Evolutionary conservation across 2,113 vertebrate genomes (phyloP).

Genomic region (Ptilorrhoa leucosticta): DNA sequence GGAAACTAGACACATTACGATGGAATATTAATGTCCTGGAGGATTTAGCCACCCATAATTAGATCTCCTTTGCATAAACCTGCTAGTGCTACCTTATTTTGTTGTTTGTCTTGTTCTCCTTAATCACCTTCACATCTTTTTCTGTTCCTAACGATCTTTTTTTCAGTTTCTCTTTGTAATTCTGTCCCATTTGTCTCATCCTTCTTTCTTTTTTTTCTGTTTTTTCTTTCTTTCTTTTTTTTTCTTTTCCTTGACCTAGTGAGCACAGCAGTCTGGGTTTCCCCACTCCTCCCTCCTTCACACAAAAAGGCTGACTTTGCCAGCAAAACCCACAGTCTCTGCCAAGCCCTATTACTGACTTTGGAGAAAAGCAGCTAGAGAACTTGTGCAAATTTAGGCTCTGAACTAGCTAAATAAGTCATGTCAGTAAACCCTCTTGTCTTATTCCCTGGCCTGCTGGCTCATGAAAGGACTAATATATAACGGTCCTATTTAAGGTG

Average conservation of each 20-base stretch:
- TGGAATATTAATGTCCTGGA: conserved; percentile 67
- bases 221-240: not conserved
- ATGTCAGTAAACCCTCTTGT: conserved; percentile 42
- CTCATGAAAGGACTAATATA: conserved; percentile 23
- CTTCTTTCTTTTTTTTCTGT: not conserved
- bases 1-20: conserved; percentile 65
- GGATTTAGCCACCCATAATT: conserved; percentile 45
- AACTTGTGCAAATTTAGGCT: conserved; percentile 37
- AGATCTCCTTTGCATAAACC: conserved; percentile 60
- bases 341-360: conserved; percentile 51
- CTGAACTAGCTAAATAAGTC: conserved; percentile 56
- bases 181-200: not conserved
- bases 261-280: conserved; percentile 30
- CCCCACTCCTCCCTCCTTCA: conserved; percentile 30
- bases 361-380: conserved; percentile 45
- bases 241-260: conserved; percentile 13
- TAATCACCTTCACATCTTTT: conserved; percentile 14
- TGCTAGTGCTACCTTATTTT: conserved; percentile 34
- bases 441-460: conserved; percentile 30
- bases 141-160: not conserved
- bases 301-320: conserved; percentile 57
- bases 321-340: conserved; percentile 34
- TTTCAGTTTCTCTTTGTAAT: not conserved
- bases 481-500: conserved; percentile 44
- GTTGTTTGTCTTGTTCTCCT: conserved; percentile 31